These are phyloP conservation scores for Drymodes brunneopygia DNA, from an alignment of 2,113 vertebrate species.

Conservation along the genomic window DNA sequence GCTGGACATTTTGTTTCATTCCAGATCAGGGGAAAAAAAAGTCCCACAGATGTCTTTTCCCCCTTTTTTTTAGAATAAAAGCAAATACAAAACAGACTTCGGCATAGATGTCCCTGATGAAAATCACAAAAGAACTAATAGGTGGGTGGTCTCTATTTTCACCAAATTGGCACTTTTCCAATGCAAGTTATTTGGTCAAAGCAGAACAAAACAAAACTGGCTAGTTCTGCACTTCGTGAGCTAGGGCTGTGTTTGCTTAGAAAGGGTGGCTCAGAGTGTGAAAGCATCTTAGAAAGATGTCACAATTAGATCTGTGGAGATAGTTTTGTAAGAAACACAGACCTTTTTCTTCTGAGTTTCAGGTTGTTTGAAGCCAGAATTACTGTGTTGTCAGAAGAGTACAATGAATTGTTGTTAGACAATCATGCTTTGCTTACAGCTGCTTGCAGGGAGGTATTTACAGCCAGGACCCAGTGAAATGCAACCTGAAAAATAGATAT, in stretches of 20 bases:
- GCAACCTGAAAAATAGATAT: not conserved
- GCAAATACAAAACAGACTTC: not conserved
- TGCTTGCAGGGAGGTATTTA: not conserved
- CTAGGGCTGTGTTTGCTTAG: not conserved
- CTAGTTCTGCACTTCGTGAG: not conserved
- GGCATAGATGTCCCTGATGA: not conserved
- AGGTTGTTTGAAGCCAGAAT: not conserved
- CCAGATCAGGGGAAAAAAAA: not conserved
- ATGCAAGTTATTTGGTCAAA: not conserved
- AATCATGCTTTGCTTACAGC: not conserved
- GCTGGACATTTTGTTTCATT: constrained; percentile 50
- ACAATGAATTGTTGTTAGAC: not conserved
- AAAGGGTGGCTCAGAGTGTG: not conserved
- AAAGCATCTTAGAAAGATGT: not conserved
- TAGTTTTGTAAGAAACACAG: not conserved
- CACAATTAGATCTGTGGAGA: not conserved
- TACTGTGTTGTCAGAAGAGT: not conserved
- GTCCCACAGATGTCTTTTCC: not conserved
- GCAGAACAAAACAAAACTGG: not conserved
- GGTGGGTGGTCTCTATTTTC: not conserved
- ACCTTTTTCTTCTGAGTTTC: not conserved
- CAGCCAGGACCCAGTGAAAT: not conserved
- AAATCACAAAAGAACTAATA: not conserved
- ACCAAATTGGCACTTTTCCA: not conserved
- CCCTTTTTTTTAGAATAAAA: not conserved